These are phyloP conservation scores for Nasua narica DNA, from an alignment of 2,797 vertebrate species.

Conservation along the genomic window DNA sequence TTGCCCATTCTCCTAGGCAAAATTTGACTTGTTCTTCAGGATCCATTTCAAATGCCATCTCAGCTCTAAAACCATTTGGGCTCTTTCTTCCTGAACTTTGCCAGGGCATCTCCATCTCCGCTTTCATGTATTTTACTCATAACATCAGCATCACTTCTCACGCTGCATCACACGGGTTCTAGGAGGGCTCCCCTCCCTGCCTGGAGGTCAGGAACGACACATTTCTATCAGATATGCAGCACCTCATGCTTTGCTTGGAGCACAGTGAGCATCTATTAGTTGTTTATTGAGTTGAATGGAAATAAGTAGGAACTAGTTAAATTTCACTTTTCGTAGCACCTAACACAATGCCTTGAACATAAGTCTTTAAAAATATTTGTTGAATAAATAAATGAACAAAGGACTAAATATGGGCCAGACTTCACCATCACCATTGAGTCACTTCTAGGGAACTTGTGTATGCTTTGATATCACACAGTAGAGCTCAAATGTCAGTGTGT, in stretches of 20 bases:
- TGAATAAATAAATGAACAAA: slow-evolving; percentile 13
- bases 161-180: background rate
- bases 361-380: slow-evolving; percentile 8
- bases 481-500: background rate
- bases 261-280: background rate
- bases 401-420: background rate
- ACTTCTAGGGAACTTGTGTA: background rate
- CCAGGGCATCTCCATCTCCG: background rate
- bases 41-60: background rate
- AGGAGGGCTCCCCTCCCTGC: background rate
- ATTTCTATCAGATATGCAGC: background rate
- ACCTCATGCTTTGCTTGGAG: background rate
- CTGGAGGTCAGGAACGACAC: background rate
- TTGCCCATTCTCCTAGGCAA: background rate
- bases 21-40: background rate
- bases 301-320: background rate
- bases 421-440: background rate
- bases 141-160: background rate
- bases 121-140: background rate
- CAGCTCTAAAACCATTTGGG: background rate
- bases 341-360: background rate
- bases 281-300: background rate
- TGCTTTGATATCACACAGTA: background rate
- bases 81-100: background rate
- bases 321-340: slow-evolving; percentile 1